Conservation (phyloP, 2,888 invertebrate species). For the Taenaris catops region DNA sequence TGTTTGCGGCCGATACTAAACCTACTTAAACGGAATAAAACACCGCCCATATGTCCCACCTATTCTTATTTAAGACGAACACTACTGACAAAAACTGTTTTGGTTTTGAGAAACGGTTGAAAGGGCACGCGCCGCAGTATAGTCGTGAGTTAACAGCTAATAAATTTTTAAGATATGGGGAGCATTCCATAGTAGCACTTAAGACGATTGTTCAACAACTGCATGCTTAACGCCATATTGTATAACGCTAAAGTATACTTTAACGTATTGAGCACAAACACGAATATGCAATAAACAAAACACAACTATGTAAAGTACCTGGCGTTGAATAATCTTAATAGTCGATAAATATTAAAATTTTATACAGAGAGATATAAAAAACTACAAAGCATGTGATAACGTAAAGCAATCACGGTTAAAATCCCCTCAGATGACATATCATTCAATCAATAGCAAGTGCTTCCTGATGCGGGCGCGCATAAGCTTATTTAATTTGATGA, state of each 20-base stretch:
- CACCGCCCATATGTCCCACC: no score
- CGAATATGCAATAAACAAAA: slow-evolving; percentile 1
- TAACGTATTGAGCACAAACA: slow-evolving; percentile 3
- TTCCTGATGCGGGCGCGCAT: slow-evolving; percentile 72
- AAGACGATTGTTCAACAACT: slow-evolving; percentile 22
- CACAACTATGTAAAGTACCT: slow-evolving; percentile 1
- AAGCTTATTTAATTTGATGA: slow-evolving; percentile 64
- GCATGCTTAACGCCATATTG: no score
- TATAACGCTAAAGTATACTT: slow-evolving; percentile 6
- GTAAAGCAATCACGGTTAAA: slow-evolving; percentile 42
- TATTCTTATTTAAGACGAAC: no score
- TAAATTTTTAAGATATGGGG: slow-evolving; percentile 49
- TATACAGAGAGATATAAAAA: slow-evolving; percentile 1
- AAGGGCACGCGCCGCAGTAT: slow-evolving; percentile 39
- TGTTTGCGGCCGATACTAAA: no score
- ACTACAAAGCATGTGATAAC: slow-evolving; percentile 28
- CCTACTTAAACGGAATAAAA: no score
- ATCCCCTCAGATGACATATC: slow-evolving; percentile 47
- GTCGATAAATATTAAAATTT: slow-evolving; percentile 4
- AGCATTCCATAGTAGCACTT: slow-evolving; percentile 35
- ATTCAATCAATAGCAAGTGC: slow-evolving; percentile 64
- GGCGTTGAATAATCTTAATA: slow-evolving; percentile 6
- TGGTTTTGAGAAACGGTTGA: slow-evolving; percentile 35
- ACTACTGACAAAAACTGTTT: no score
- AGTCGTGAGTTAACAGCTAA: slow-evolving; percentile 43